These are phyloP conservation scores for Anarrhichthys ocellatus DNA, from an alignment of 2,113 vertebrate species.

Conservation along the genomic window DNA sequence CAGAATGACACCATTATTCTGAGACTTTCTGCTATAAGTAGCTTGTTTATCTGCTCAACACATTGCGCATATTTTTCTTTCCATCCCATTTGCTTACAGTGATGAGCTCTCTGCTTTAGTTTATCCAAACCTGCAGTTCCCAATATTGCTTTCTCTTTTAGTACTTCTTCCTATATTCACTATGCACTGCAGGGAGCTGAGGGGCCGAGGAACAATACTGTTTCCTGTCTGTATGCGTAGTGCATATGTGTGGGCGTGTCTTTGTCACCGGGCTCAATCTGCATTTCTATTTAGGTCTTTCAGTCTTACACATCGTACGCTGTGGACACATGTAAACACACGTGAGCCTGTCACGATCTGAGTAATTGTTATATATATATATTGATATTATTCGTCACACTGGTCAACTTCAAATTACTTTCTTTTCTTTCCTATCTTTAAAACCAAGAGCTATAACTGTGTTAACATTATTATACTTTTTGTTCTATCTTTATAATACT, in stretches of 20 bases:
- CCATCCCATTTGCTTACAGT: background rate
- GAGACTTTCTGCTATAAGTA: too few species aligned
- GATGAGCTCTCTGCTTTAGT: slow-evolving; percentile 3
- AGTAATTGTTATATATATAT: background rate
- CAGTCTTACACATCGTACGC: background rate
- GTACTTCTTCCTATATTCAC: slow-evolving; percentile 40
- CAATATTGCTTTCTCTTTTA: slow-evolving; percentile 10
- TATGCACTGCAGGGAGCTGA: slow-evolving; percentile 1
- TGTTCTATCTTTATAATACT: background rate
- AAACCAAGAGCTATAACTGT: background rate
- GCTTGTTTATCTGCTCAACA: slow-evolving; percentile 6
- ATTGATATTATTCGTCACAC: background rate
- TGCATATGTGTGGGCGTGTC: background rate
- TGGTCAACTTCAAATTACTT: background rate
- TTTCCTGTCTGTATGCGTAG: slow-evolving; percentile 11
- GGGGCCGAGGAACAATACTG: slow-evolving; percentile 12
- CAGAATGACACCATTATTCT: too few species aligned
- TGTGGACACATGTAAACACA: background rate
- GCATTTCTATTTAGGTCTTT: background rate
- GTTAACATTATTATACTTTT: background rate
- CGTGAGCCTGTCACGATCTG: background rate
- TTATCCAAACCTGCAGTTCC: slow-evolving; percentile 5
- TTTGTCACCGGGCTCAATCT: background rate
- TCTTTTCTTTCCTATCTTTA: background rate
- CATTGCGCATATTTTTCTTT: slow-evolving; percentile 18